Evolutionary conservation across 2,797 vertebrate genomes (phyloP), one percentile per base, ranked within the genome.

Genomic region (Anniella stebbinsi): DNA sequence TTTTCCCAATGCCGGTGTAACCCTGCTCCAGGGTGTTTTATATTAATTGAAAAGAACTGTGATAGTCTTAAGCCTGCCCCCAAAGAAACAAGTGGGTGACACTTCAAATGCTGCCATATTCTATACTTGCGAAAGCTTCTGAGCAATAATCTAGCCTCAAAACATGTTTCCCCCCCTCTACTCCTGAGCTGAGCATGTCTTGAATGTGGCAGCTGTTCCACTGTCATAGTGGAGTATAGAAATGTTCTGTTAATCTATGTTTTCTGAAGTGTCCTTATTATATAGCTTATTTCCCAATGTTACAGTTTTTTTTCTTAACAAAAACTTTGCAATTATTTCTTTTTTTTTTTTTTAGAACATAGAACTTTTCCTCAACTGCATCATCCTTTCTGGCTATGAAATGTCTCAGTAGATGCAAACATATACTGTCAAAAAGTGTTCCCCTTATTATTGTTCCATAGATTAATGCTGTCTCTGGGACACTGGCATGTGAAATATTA

Each of bases 381-480:
- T 87, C 89, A 87, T 86, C 90, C 86, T 87, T 95, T 93, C 85
- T 92, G 84, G 89, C 15, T 69, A 33, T 91, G 75, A 94, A 96
- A 93, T 93, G 91, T 91, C 88, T 89, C 85, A 69, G 94, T 91
- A 93, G 93, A 96, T 94, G 90, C 90, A 96, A 95, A 95, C 94
- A 95, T 95, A 97, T 97, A 95, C 93, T 96, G 96, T 94, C 67
- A 95, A 91, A 93, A 85, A 91, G 51, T 92, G 94, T 90, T 96
- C 88, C 88, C 87, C 70, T 94, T 95, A 96, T 96, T 96, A 94
- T 92, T 90, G 89, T 95, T 95, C 87, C 89, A 89, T 87, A 92
- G 96, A 96, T 96, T 96, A 97, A 94, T 93, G 93, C 90, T 92
- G 77, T 96, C 94, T 96, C 91, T 95, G 89, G 95, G 78, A 89